Base-by-base conservation (phyloP, 1,140 invertebrate species). In the Melitaea cinxia region DNA sequence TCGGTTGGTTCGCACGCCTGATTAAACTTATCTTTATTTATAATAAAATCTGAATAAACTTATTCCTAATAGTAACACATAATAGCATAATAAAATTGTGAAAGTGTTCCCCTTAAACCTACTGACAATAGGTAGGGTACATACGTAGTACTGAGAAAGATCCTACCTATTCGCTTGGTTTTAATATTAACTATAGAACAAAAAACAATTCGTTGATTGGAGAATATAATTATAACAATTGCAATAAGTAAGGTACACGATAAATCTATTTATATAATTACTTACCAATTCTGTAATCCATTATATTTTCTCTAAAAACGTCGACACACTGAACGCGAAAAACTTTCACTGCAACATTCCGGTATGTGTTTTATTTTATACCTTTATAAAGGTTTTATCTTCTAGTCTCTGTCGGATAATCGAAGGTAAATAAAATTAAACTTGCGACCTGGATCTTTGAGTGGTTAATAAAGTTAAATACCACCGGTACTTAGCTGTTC, bases 231-330 rank as follows among this genome's bases (percentile, higher is more conserved):
- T n/a, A n/a, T n/a, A n/a, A n/a, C n/a, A n/a, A n/a, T n/a, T n/a
- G n/a, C 37, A 5, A 42, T 42, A 42, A 42, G 15, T 42, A 39
- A 15, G 17, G 21, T 5, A 39, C 14, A 15, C 15, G 9, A 1
- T 19, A 42, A 1, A 42, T 17, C 1, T 42, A 7, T 17, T 17
- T 4, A 17, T 7, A 42, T 17, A 42, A 24, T n/a, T 23, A 69
- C 73, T 74, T 67, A 82, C 80, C 77, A 45, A 80, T 39, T 77
- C 65, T 77, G 53, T 49, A 74, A 78, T 80, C 73, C 80, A 82
- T 82, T 35, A 30, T 9, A n/a, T 56, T 23, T 56, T 57, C 12
- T 37, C 30, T 35, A 19, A 55, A 35, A 33, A 58, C 50, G 50
- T 55, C 64, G 19, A 12, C 21, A 15, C 55, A 60, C 33, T 55